Evolutionary conservation across 2,888 invertebrate species (phyloP).

Genomic region (Taenaris catops): DNA sequence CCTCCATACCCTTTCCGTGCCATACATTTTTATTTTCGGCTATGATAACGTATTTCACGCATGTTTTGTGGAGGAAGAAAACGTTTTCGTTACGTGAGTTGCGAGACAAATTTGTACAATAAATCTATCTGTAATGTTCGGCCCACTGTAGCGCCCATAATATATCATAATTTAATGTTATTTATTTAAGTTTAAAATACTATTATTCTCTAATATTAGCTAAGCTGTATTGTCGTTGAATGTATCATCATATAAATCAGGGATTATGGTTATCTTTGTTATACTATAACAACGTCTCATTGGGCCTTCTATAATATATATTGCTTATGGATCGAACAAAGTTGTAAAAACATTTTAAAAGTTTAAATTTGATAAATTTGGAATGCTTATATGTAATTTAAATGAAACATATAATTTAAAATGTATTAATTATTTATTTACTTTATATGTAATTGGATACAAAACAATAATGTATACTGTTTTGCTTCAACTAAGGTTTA

Average conservation of each 20-base stretch:
- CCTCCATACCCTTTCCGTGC: constrained; percentile 16
- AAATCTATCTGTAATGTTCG: constrained; percentile 4
- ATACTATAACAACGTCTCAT: too few relatives aligned
- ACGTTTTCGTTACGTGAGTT: constrained; percentile 19
- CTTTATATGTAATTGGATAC: too few relatives aligned
- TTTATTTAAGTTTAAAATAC: constrained; percentile 1
- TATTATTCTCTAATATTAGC: background rate
- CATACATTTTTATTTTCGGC: constrained; percentile 19
- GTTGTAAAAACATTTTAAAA: too few relatives aligned
- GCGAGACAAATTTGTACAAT: constrained; percentile 5
- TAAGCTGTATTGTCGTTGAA: too few relatives aligned
- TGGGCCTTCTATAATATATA: too few relatives aligned
- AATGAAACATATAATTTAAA: too few relatives aligned
- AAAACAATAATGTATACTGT: too few relatives aligned
- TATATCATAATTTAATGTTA: constrained; percentile 1
- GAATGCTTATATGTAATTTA: too few relatives aligned
- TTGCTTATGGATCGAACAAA: too few relatives aligned
- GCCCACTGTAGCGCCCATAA: background rate
- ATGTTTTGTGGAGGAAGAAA: constrained; percentile 18
- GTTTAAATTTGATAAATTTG: too few relatives aligned
- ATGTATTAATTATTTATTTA: too few relatives aligned
- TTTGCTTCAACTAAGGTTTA: too few relatives aligned
- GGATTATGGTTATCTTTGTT: background rate
- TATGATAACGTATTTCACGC: constrained; percentile 21
- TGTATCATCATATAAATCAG: background rate